A percentile compares a stretch with the other conserved stretches of the same genome.
phyloP scores from a whole-genome alignment of 2,888 invertebrate genomes.

The Panopea generosa region DNA sequence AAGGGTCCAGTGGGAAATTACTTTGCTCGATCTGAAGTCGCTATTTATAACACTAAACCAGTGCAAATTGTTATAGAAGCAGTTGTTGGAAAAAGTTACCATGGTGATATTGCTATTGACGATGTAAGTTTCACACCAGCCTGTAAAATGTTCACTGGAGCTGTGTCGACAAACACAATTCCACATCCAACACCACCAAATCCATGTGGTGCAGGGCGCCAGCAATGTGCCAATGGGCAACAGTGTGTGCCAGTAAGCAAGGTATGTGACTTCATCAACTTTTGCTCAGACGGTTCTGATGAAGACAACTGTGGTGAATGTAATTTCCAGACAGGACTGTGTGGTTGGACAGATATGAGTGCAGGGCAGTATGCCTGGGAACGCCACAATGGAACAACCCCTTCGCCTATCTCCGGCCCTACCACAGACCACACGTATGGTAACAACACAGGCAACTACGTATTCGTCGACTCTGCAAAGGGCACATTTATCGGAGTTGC shows the following conservation, averaged over 20 bases:
- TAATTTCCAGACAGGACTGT: constrained; percentile 75
- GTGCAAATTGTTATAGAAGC: constrained; percentile 81
- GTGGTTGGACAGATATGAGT: constrained; percentile 79
- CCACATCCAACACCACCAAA: constrained; percentile 62
- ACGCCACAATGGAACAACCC: constrained; percentile 71
- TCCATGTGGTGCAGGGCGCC: constrained; percentile 73
- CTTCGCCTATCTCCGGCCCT: constrained; percentile 73
- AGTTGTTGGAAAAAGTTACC: constrained; percentile 69
- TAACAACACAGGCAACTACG: constrained; percentile 73
- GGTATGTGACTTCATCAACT: constrained; percentile 77
- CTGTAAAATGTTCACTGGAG: constrained; percentile 70
- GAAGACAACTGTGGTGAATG: constrained; percentile 78
- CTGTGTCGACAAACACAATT: constrained; percentile 61
- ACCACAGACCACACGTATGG: constrained; percentile 77
- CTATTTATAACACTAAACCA: constrained; percentile 62
- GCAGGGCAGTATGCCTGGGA: constrained; percentile 73
- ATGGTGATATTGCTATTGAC: constrained; percentile 81
- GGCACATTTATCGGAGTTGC: constrained; percentile 71
- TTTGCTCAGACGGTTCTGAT: constrained; percentile 78
- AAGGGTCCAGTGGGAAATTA: constrained; percentile 71
- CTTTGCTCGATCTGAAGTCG: constrained; percentile 73
- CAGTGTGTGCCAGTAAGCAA: constrained; percentile 71
- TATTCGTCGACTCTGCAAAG: constrained; percentile 77
- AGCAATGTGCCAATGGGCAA: constrained; percentile 69
- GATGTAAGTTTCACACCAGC: constrained; percentile 78